Evolutionary conservation across 2,113 vertebrate species (phyloP).

Genomic region (Morone saxatilis): DNA sequence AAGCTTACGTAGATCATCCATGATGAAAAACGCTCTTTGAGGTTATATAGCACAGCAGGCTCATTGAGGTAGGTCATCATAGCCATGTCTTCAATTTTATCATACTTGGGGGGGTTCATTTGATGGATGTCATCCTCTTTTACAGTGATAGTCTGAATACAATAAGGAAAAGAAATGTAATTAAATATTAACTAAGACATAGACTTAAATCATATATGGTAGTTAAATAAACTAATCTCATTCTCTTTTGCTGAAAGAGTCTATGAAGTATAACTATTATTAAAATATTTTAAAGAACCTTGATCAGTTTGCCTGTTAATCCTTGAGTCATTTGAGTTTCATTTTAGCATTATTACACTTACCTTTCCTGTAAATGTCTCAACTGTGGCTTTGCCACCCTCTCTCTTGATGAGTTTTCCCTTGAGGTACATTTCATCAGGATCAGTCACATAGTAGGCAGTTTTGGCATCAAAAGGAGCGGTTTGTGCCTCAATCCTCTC

Average conservation of each 20-base stretch:
- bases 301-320: too few species aligned
- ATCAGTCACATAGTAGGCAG: constrained; percentile 66
- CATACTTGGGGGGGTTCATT: constrained; percentile 86
- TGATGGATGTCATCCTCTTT: constrained; percentile 83
- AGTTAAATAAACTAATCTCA: neutral
- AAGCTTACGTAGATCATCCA: constrained; percentile 93
- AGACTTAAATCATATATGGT: neutral
- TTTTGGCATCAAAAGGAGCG: constrained; percentile 75
- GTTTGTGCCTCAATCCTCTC: constrained; percentile 73
- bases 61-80: constrained; percentile 88
- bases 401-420: constrained; percentile 67
- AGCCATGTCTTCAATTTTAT: constrained; percentile 88
- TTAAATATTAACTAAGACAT: neutral
- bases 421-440: constrained; percentile 65
- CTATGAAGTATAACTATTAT: neutral
- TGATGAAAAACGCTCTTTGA: constrained; percentile 92
- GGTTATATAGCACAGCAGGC: constrained; percentile 85
- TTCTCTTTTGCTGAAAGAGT: neutral
- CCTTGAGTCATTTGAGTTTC: neutral
- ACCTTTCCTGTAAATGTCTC: constrained; percentile 65
- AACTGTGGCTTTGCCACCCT: constrained; percentile 75
- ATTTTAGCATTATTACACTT: neutral
- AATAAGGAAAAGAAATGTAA: neutral
- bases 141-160: constrained; percentile 77
- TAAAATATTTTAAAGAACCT: too few species aligned